These are phyloP conservation scores for Mesitornis unicolor DNA, from an alignment of 2,113 vertebrate species.

Conservation along the genomic window DNA sequence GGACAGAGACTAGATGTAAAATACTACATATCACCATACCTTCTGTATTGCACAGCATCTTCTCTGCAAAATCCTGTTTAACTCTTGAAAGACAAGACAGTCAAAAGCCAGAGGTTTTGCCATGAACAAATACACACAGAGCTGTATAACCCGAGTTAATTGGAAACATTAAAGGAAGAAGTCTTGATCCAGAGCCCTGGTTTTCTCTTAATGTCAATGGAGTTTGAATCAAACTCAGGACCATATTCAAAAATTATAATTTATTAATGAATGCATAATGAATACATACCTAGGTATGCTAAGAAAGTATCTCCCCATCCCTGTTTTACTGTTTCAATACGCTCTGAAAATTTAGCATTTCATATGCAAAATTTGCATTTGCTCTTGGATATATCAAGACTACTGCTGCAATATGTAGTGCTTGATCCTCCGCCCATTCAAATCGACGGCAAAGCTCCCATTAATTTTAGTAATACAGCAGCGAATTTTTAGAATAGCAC, in stretches of 20 bases:
- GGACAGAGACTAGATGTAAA: slow-evolving; percentile 41
- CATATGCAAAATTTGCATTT: not conserved
- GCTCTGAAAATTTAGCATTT: not conserved
- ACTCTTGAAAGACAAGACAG: not conserved
- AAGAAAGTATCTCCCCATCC: not conserved
- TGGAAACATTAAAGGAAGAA: not conserved
- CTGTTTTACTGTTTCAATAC: not conserved
- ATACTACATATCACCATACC: not conserved
- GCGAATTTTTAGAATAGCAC: slow-evolving; percentile 34
- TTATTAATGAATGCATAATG: not conserved
- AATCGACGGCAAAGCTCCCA: slow-evolving; percentile 2
- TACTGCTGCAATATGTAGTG: not conserved
- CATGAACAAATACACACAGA: not conserved
- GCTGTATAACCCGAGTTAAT: not conserved
- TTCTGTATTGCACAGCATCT: not conserved
- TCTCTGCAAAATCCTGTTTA: slow-evolving; percentile 12
- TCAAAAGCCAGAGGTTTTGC: not conserved
- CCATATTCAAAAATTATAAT: not conserved
- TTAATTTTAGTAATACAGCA: slow-evolving; percentile 49
- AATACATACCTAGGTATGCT: not conserved
- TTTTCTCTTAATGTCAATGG: not conserved
- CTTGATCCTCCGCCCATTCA: not conserved
- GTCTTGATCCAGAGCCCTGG: not conserved
- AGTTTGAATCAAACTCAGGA: slow-evolving; percentile 36
- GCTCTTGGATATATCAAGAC: not conserved